phyloP scores from a whole-genome alignment of 2,888 invertebrate species.

The Monochamus alternatus region DNA sequence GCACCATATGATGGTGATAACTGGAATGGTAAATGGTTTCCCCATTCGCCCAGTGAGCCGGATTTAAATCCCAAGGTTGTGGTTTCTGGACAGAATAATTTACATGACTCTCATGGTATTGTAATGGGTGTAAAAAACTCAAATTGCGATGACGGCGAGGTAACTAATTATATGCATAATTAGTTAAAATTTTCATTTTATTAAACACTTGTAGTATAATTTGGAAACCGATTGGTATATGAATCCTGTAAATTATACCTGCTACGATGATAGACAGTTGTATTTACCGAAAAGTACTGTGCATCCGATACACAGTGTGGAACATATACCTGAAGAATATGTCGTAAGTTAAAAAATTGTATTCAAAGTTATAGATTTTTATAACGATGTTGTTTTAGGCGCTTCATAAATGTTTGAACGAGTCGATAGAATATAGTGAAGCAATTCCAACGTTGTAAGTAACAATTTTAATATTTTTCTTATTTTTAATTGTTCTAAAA shows the following conservation, averaged over 20 bases:
- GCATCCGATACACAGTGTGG: slow-evolving; percentile 72
- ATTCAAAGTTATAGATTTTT: slow-evolving; percentile 31
- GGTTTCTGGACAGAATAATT: slow-evolving; percentile 43
- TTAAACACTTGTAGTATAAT: slow-evolving; percentile 71
- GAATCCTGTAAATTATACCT: slow-evolving; percentile 75
- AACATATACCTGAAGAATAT: slow-evolving; percentile 75
- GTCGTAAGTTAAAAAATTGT: slow-evolving; percentile 68
- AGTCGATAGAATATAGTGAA: slow-evolving; percentile 77
- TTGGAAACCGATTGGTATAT: slow-evolving; percentile 77
- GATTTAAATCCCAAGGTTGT: slow-evolving; percentile 56
- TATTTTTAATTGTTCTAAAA: no score
- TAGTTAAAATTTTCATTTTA: not conserved
- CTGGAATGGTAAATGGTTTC: slow-evolving; percentile 70
- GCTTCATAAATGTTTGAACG: slow-evolving; percentile 80
- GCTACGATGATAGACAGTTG: slow-evolving; percentile 72
- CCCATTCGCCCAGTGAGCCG: slow-evolving; percentile 59
- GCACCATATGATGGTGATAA: slow-evolving; percentile 12
- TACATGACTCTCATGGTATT: slow-evolving; percentile 68
- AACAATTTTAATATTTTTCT: slow-evolving; percentile 7
- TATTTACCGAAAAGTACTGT: slow-evolving; percentile 71
- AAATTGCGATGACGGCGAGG: slow-evolving; percentile 80
- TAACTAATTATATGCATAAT: slow-evolving; percentile 65
- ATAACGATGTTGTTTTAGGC: slow-evolving; percentile 72
- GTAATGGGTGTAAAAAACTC: slow-evolving; percentile 74
- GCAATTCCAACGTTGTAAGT: slow-evolving; percentile 82